Percentiles rank a stretch among this genome's conserved stretches.
Conservation (phyloP, 2,888 invertebrate species). For the Iselma pallidipennis region DNA sequence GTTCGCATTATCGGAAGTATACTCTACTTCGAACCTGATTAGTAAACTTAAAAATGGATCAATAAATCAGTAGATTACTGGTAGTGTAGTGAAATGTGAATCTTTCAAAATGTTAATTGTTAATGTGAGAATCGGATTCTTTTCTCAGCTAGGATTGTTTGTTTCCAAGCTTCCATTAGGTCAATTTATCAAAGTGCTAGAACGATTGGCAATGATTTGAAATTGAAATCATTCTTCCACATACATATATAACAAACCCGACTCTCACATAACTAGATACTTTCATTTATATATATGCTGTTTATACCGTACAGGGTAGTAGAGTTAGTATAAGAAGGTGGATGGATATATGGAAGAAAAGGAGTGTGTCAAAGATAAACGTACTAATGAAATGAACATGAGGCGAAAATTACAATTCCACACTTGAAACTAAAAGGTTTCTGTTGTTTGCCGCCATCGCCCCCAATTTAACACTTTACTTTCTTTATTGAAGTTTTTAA, state of each 20-base stretch:
- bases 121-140: neutral
- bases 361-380: slow-evolving; percentile 48
- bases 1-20: no score
- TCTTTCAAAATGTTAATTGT: no score
- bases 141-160: neutral
- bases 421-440: slow-evolving; percentile 55
- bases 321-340: neutral
- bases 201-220: slow-evolving; percentile 21
- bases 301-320: neutral
- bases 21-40: no score
- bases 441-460: slow-evolving; percentile 50
- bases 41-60: no score
- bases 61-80: no score
- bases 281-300: slow-evolving; percentile 31
- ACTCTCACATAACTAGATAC: slow-evolving; percentile 15
- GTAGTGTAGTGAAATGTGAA: no score
- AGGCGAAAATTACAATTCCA: slow-evolving; percentile 52
- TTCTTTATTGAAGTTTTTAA: slow-evolving; percentile 16
- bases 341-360: slow-evolving; percentile 11
- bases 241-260: slow-evolving; percentile 14
- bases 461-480: slow-evolving; percentile 30
- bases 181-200: slow-evolving; percentile 15
- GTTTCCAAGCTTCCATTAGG: slow-evolving; percentile 10
- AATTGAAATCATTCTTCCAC: slow-evolving; percentile 26
- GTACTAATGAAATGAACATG: slow-evolving; percentile 57